Conservation (phyloP, 2,888 invertebrate species). For the Synanthedon myopaeformis region DNA sequence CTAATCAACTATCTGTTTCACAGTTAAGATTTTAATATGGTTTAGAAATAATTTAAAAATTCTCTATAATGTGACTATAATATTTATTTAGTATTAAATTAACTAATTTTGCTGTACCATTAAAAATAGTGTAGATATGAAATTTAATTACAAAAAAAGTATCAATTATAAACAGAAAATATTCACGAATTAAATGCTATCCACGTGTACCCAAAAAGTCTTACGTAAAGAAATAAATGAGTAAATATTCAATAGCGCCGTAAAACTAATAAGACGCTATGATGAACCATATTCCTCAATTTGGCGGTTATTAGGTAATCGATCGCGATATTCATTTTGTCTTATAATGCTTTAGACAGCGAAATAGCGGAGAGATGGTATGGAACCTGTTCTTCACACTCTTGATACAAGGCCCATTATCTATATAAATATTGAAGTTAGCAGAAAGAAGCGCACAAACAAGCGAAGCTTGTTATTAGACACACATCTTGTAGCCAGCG, state of each 20-base stretch:
- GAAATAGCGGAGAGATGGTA: slow-evolving; percentile 35
- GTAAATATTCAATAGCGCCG: too few relatives aligned
- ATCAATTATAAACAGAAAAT: not conserved
- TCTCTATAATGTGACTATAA: too few relatives aligned
- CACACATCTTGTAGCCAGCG: slow-evolving; percentile 58
- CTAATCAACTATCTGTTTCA: too few relatives aligned
- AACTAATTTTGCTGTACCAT: too few relatives aligned
- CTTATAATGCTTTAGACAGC: slow-evolving; percentile 49
- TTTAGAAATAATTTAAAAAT: too few relatives aligned
- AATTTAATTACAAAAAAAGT: too few relatives aligned
- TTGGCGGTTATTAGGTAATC: slow-evolving; percentile 43
- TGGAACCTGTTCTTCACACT: slow-evolving; percentile 44
- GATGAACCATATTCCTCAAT: slow-evolving; percentile 24
- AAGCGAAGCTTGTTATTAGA: slow-evolving; percentile 49
- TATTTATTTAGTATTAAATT: too few relatives aligned
- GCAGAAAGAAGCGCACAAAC: slow-evolving; percentile 44
- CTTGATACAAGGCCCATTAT: slow-evolving; percentile 28
- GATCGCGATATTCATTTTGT: slow-evolving; percentile 42
- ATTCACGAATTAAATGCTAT: not conserved
- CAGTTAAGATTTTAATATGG: too few relatives aligned
- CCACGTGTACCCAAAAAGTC: not conserved
- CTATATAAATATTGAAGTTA: slow-evolving; percentile 60
- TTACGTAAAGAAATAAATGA: slow-evolving; percentile 1
- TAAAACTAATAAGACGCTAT: not conserved
- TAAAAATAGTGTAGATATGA: too few relatives aligned